Conservation (phyloP, 2,113 vertebrate genomes). For the Cromileptes altivelis region DNA sequence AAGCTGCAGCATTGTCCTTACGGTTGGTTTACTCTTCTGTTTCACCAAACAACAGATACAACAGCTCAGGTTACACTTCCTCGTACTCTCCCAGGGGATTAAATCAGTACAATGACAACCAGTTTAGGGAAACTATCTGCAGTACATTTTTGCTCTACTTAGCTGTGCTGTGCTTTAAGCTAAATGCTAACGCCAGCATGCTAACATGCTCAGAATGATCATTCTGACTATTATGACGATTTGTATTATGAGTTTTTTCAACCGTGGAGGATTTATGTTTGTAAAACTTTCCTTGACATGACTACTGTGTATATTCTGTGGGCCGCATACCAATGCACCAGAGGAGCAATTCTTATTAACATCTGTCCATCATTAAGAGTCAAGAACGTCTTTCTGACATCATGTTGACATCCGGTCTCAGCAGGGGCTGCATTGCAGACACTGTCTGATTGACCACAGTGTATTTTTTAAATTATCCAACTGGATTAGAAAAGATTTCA, state of each 20-base stretch:
- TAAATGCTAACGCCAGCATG: not conserved
- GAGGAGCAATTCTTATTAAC: too few species aligned
- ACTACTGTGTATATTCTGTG: too few species aligned
- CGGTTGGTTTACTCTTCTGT: constrained; percentile 78
- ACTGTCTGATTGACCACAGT: too few species aligned
- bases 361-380: too few species aligned
- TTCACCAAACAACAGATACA: not conserved
- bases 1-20: constrained; percentile 91
- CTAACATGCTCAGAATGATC: not conserved
- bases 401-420: too few species aligned
- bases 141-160: not conserved
- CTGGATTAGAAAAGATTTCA: constrained; percentile 13
- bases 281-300: too few species aligned
- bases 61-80: constrained; percentile 13
- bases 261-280: too few species aligned
- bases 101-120: not conserved
- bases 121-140: not conserved
- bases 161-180: too few species aligned
- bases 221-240: not conserved
- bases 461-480: not conserved
- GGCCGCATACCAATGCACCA: too few species aligned
- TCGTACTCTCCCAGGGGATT: not conserved
- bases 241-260: too few species aligned
- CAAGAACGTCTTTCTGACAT: too few species aligned
- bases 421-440: too few species aligned